phyloP scores from a whole-genome alignment of 1,140 invertebrate species.

The Zaprionus nigranus region DNA sequence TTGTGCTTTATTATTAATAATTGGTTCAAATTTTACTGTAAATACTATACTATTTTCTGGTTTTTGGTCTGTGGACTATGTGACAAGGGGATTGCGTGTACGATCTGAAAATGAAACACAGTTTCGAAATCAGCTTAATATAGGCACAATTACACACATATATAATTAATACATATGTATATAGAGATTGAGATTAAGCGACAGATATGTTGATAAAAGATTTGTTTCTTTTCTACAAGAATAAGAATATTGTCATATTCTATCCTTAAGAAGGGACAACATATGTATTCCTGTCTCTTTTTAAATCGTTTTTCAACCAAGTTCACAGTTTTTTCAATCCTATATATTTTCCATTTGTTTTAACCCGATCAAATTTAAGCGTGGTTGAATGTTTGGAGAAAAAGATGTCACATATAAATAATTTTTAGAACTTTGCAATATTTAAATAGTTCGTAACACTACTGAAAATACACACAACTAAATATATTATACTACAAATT shows the following conservation, averaged over 20 bases:
- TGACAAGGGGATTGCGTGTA: slow-evolving; percentile 14
- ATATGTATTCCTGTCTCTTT: neutral
- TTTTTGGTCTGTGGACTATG: slow-evolving; percentile 4
- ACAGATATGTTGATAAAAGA: slow-evolving; percentile 49
- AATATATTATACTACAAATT: neutral
- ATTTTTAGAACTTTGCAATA: slow-evolving; percentile 10
- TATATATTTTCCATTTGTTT: neutral
- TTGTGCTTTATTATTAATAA: slow-evolving; percentile 61
- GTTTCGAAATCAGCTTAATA: neutral
- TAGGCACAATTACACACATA: slow-evolving; percentile 2
- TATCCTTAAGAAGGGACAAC: neutral
- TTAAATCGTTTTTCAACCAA: neutral
- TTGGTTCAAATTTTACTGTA: slow-evolving; percentile 58
- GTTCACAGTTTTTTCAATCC: neutral
- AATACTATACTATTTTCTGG: neutral
- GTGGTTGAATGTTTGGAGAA: neutral
- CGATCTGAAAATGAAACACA: neutral
- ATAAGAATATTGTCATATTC: slow-evolving; percentile 57
- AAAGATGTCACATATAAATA: neutral
- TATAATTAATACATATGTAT: neutral
- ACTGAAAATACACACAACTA: slow-evolving; percentile 14
- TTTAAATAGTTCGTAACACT: slow-evolving; percentile 19
- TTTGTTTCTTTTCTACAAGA: slow-evolving; percentile 38
- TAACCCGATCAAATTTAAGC: neutral
- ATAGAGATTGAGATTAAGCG: neutral